These are phyloP conservation scores for Drosophila lowei DNA, from an alignment of 1,140 invertebrate species.

Conservation along the genomic window DNA sequence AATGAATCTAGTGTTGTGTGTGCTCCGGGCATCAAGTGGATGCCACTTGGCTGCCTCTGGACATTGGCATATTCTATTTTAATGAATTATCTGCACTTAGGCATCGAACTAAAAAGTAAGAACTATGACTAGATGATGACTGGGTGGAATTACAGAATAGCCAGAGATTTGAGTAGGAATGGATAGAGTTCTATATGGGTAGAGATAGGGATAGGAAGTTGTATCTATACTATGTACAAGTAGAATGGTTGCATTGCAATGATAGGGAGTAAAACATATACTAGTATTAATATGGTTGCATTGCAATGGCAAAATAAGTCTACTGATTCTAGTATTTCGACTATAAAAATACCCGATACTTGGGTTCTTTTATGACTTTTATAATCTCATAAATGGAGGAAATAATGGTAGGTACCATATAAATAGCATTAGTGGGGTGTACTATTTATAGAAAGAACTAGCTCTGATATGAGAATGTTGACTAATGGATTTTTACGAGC, in stretches of 20 bases:
- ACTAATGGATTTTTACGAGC: no score
- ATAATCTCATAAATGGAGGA: no score
- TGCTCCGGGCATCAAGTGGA: slow-evolving; percentile 39
- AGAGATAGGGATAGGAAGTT: slow-evolving; percentile 11
- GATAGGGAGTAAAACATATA: slow-evolving; percentile 4
- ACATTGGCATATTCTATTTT: slow-evolving; percentile 72
- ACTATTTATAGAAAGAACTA: no score
- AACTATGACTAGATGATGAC: slow-evolving; percentile 37
- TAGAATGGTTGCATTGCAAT: slow-evolving; percentile 34
- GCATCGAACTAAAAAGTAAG: slow-evolving; percentile 64
- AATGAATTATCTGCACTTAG: slow-evolving; percentile 76
- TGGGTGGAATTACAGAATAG: background rate
- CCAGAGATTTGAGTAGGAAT: no score
- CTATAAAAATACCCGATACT: no score
- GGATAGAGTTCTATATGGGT: background rate
- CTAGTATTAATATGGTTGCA: slow-evolving; percentile 4
- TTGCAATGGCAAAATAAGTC: slow-evolving; percentile 33
- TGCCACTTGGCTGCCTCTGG: slow-evolving; percentile 55
- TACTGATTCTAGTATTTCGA: no score
- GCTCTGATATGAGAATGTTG: no score
- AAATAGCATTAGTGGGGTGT: no score
- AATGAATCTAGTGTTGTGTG: slow-evolving; percentile 30
- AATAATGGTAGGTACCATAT: no score
- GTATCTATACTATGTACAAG: slow-evolving; percentile 4
- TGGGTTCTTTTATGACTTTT: no score